These are phyloP conservation scores for Procambarus virginalis DNA, from an alignment of 1,140 invertebrate species.

Conservation along the genomic window DNA sequence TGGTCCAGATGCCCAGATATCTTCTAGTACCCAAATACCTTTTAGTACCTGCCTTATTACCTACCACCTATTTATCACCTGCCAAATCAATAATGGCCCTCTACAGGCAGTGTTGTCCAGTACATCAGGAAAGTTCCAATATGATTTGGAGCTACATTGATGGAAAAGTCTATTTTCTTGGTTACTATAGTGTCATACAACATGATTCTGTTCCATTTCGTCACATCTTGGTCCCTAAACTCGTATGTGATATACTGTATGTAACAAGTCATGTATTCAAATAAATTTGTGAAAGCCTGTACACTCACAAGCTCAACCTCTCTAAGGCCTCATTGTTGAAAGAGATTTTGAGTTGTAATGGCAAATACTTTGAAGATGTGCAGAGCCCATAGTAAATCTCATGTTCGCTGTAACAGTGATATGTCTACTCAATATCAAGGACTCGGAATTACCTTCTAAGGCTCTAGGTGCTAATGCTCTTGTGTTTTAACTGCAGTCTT, in stretches of 20 bases:
- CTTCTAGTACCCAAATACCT: constrained; percentile 78
- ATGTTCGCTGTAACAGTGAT: constrained; percentile 34
- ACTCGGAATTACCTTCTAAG: constrained; percentile 35
- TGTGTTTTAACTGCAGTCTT: constrained; percentile 31
- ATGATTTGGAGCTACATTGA: constrained; percentile 12
- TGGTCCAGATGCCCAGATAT: constrained; percentile 96
- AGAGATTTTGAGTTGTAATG: not conserved
- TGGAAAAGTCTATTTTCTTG: not conserved
- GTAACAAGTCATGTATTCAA: not conserved
- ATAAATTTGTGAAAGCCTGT: not conserved
- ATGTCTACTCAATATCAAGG: constrained; percentile 39
- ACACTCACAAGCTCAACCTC: constrained; percentile 8
- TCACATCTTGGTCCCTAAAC: constrained; percentile 17
- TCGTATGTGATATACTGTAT: not conserved
- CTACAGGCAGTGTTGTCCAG: constrained; percentile 26
- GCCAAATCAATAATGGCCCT: constrained; percentile 17
- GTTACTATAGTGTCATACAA: not conserved
- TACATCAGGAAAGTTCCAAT: constrained; percentile 6
- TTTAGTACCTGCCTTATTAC: constrained; percentile 23
- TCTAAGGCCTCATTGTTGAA: constrained; percentile 11
- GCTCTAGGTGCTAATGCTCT: constrained; percentile 49
- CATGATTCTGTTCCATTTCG: constrained; percentile 18
- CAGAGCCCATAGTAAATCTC: constrained; percentile 20
- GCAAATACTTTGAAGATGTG: not conserved
- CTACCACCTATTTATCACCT: constrained; percentile 8